Evolutionary conservation across 2,113 vertebrate genomes (phyloP).

Genomic region (Xiphophorus hellerii): DNA sequence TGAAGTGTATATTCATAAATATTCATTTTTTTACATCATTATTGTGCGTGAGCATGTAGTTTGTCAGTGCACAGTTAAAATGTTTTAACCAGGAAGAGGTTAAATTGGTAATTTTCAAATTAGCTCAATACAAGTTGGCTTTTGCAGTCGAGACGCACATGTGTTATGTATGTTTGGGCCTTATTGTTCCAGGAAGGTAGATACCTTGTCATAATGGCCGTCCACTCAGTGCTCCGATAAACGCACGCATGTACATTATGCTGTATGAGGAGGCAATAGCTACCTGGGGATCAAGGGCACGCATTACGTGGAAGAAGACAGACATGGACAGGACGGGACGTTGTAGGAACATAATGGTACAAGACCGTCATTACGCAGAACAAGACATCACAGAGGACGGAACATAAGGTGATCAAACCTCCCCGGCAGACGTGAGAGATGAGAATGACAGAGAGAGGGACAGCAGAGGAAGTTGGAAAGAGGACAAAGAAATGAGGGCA

Average conservation of each 20-base stretch:
- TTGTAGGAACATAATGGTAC: slow-evolving; percentile 50
- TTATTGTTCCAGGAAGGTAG: neutral
- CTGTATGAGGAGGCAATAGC: slow-evolving; percentile 54
- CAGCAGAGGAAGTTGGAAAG: slow-evolving; percentile 46
- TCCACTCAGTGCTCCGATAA: slow-evolving; percentile 38
- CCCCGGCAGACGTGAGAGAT: slow-evolving; percentile 63
- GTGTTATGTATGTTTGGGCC: too few species aligned
- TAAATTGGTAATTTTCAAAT: too few species aligned
- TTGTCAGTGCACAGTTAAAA: neutral
- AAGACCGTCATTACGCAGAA: slow-evolving; percentile 67
- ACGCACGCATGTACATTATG: slow-evolving; percentile 35
- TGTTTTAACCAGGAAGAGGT: neutral
- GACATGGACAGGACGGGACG: slow-evolving; percentile 54
- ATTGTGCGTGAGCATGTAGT: neutral
- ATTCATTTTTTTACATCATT: neutral
- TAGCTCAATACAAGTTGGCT: neutral
- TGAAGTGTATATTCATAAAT: neutral
- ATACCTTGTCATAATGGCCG: slow-evolving; percentile 2
- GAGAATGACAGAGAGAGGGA: slow-evolving; percentile 59
- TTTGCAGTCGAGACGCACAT: neutral
- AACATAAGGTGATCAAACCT: slow-evolving; percentile 65
- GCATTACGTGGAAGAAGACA: slow-evolving; percentile 57
- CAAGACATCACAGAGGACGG: slow-evolving; percentile 63
- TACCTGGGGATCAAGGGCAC: slow-evolving; percentile 57
- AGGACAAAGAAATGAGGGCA: slow-evolving; percentile 52